A percentile compares a stretch with the other conserved stretches of the same genome.
phyloP scores from a whole-genome alignment of 2,888 invertebrate genomes.

The Norana najaformis region DNA sequence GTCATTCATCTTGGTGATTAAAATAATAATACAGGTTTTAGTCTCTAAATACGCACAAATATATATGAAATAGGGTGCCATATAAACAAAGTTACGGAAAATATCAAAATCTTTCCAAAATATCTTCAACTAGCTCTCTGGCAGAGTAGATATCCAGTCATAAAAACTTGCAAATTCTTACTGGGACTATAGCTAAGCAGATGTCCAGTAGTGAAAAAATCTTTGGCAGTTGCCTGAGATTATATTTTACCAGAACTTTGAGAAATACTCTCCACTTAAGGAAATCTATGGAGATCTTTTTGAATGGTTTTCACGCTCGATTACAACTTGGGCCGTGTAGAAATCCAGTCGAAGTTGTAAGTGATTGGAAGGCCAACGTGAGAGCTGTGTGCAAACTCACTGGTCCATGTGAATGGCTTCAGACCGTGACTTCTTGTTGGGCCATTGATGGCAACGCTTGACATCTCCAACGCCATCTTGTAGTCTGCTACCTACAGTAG shows the following conservation, averaged over 20 bases:
- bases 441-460: conserved; percentile 55
- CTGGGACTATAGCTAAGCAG: background rate
- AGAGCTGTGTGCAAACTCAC: conserved; percentile 47
- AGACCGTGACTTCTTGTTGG: conserved; percentile 53
- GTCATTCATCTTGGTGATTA: too few species aligned
- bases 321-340: conserved; percentile 45
- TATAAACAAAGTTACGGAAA: background rate
- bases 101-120: background rate
- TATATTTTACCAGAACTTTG: background rate
- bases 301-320: background rate
- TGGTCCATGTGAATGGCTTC: conserved; percentile 53
- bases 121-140: background rate
- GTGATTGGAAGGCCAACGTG: conserved; percentile 54
- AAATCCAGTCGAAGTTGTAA: conserved; percentile 54
- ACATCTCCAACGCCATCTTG: conserved; percentile 50
- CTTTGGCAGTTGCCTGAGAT: background rate
- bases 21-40: too few species aligned
- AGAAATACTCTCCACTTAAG: background rate
- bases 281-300: background rate
- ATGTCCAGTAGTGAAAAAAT: background rate
- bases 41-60: too few species aligned
- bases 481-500: conserved; percentile 52
- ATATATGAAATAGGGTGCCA: too few species aligned
- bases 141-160: background rate
- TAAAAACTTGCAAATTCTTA: background rate